phyloP scores from a whole-genome alignment of 2,113 vertebrate genomes.

The Neogobius melanostomus region DNA sequence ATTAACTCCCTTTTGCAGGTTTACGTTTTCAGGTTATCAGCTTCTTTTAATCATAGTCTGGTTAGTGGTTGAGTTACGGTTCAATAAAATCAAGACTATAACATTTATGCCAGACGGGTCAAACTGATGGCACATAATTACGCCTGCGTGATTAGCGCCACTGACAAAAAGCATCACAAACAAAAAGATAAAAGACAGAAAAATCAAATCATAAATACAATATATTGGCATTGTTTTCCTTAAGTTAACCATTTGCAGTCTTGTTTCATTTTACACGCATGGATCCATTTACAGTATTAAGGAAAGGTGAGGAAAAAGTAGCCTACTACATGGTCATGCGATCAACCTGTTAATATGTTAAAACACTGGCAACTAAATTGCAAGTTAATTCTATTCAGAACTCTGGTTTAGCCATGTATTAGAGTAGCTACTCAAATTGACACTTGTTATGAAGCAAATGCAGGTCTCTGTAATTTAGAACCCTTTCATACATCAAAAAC shows the following conservation, averaged over 20 bases:
- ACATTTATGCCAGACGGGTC: slow-evolving; percentile 22
- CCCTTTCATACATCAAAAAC: slow-evolving; percentile 19
- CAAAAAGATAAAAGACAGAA: slow-evolving; percentile 20
- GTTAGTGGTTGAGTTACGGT: slow-evolving; percentile 27
- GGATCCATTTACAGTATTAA: slow-evolving; percentile 16
- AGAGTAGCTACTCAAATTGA: not conserved
- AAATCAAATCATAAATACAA: slow-evolving; percentile 31
- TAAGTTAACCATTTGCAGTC: slow-evolving; percentile 30
- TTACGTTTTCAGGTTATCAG: slow-evolving; percentile 73
- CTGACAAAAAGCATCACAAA: slow-evolving; percentile 29
- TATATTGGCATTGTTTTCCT: slow-evolving; percentile 22
- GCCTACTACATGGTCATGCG: slow-evolving; percentile 21
- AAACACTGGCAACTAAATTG: slow-evolving; percentile 21
- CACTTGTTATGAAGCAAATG: slow-evolving; percentile 18
- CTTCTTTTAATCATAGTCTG: slow-evolving; percentile 22
- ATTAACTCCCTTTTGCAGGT: slow-evolving; percentile 73
- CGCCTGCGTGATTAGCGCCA: slow-evolving; percentile 65
- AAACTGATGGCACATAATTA: slow-evolving; percentile 52
- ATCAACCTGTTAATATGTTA: slow-evolving; percentile 17
- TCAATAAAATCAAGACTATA: slow-evolving; percentile 26
- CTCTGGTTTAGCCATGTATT: not conserved
- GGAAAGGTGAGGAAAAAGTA: slow-evolving; percentile 15
- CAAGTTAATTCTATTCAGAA: slow-evolving; percentile 32
- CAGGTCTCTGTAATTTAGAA: not conserved
- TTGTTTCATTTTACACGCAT: slow-evolving; percentile 4